Conservation (phyloP, 2,888 invertebrate genomes). For the Agriopis marginaria region DNA sequence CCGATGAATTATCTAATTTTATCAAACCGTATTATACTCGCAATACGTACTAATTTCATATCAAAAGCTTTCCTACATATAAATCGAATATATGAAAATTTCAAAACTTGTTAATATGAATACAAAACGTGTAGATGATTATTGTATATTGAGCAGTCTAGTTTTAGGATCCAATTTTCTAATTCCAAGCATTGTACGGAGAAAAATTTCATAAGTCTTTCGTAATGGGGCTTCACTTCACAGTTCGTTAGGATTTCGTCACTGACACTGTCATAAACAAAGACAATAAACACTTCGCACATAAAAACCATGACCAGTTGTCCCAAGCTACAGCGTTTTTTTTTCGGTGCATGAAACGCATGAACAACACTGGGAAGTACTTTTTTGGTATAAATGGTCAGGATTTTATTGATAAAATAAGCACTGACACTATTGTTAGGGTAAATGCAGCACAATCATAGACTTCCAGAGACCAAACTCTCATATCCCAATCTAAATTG, state of each 20-base stretch:
- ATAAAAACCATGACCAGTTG: constrained; percentile 16
- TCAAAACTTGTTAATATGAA: constrained; percentile 44
- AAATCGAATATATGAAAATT: constrained; percentile 50
- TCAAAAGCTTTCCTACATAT: constrained; percentile 56
- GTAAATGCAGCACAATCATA: constrained; percentile 13
- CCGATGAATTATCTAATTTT: constrained; percentile 46
- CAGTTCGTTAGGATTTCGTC: constrained; percentile 33
- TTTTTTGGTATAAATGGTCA: background rate
- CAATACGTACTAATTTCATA: constrained; percentile 45
- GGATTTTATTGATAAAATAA: constrained; percentile 17
- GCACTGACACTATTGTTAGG: background rate
- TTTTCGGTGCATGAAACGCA: no score
- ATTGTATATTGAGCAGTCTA: constrained; percentile 52
- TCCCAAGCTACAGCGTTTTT: background rate
- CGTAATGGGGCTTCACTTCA: constrained; percentile 35
- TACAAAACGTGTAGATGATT: constrained; percentile 50
- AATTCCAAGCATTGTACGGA: constrained; percentile 45
- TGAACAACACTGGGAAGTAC: background rate
- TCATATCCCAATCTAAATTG: background rate
- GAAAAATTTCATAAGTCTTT: constrained; percentile 40
- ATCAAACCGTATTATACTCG: constrained; percentile 34
- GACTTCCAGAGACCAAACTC: background rate
- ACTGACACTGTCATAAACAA: constrained; percentile 33
- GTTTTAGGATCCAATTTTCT: constrained; percentile 44
- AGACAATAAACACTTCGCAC: constrained; percentile 12